A percentile compares a stretch with the other conserved stretches of the same genome.
phyloP scores from a whole-genome alignment of 2,888 invertebrate genomes.

The Fragum sueziense region DNA sequence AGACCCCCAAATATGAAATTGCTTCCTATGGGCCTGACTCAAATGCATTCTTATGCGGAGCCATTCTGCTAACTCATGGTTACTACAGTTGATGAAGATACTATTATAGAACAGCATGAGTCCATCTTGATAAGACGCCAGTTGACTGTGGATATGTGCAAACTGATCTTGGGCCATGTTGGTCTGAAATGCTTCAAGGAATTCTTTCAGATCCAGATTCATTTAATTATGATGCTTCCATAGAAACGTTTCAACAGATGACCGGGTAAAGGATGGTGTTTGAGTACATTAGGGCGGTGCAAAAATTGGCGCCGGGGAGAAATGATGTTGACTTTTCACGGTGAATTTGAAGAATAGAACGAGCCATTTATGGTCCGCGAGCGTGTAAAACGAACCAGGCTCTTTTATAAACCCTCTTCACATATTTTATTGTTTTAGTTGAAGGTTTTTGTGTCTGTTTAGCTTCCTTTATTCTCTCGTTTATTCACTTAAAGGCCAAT shows the following conservation, averaged over 20 bases:
- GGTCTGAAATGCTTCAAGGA: too few relatives aligned
- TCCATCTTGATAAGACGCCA: too few relatives aligned
- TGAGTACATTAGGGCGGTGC: neutral
- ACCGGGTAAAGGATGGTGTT: neutral
- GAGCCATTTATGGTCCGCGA: constrained; percentile 9
- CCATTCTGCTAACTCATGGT: too few relatives aligned
- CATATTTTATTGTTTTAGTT: constrained; percentile 9
- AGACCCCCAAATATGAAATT: too few relatives aligned
- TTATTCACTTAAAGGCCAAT: neutral
- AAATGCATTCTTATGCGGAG: too few relatives aligned
- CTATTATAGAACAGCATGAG: too few relatives aligned
- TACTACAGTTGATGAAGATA: too few relatives aligned
- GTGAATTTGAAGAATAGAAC: constrained; percentile 28
- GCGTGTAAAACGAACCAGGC: constrained; percentile 6
- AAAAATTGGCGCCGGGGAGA: neutral
- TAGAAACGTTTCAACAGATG: neutral
- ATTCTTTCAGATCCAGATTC: too few relatives aligned
- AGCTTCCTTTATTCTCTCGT: constrained; percentile 7
- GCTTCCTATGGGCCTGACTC: too few relatives aligned
- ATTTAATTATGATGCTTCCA: too few relatives aligned
- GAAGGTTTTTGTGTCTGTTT: neutral
- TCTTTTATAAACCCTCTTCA: constrained; percentile 5
- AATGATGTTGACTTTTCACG: constrained; percentile 58
- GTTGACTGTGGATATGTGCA: too few relatives aligned
- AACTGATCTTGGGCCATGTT: too few relatives aligned